Evolutionary conservation across 2,888 invertebrate species (phyloP).

Genomic region (Gonocerus acuteangulatus): DNA sequence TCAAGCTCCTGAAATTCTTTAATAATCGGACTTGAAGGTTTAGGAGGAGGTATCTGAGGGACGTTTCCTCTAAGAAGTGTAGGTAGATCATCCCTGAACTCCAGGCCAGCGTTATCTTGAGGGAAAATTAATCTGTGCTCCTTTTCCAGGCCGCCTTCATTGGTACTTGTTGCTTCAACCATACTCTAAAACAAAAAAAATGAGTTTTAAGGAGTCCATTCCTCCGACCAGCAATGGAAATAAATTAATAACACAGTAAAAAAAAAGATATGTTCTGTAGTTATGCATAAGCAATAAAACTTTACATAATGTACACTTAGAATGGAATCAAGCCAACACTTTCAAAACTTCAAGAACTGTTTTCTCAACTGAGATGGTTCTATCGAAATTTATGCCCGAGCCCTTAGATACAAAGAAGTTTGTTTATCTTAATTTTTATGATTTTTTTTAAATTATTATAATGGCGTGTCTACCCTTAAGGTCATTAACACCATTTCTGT

Average conservation of each 20-base stretch:
- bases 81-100: slow-evolving; percentile 52
- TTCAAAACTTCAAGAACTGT: too few species aligned
- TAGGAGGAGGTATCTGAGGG: neutral
- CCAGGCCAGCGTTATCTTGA: slow-evolving; percentile 55
- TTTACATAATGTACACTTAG: too few species aligned
- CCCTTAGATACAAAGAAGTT: too few species aligned
- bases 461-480: too few species aligned
- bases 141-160: slow-evolving; percentile 18
- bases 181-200: slow-evolving; percentile 9
- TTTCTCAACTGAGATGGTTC: too few species aligned
- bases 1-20: neutral
- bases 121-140: slow-evolving; percentile 41
- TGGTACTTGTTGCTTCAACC: slow-evolving; percentile 6
- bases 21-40: slow-evolving; percentile 9
- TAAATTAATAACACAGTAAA: neutral
- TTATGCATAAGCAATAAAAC: too few species aligned
- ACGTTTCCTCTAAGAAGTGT: slow-evolving; percentile 44
- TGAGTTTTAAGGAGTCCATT: slow-evolving; percentile 32
- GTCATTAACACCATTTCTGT: too few species aligned
- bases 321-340: too few species aligned
- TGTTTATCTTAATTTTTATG: too few species aligned
- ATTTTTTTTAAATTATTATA: too few species aligned
- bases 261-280: too few species aligned
- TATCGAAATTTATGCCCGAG: too few species aligned
- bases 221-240: slow-evolving; percentile 6